Conservation (phyloP, 2,888 invertebrate species). For the Dicyrtomina minuta region DNA sequence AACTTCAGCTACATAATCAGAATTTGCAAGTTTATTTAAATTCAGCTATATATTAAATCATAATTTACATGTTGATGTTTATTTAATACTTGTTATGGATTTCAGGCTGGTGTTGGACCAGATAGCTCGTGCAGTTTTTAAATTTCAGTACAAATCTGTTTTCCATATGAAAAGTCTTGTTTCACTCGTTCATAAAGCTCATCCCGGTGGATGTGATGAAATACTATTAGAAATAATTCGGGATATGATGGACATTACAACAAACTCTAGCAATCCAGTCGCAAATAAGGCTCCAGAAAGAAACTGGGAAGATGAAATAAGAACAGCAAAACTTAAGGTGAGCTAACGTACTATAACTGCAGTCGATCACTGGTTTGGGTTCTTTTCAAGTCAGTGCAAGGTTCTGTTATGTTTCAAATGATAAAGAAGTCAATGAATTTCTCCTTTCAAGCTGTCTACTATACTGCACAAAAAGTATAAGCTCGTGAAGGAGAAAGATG, state of each 20-base stretch:
- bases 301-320: conserved; percentile 26
- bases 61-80: neutral
- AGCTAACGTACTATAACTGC: neutral
- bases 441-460: conserved; percentile 6
- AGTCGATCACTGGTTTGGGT: neutral
- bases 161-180: conserved; percentile 25
- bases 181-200: conserved; percentile 26
- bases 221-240: conserved; percentile 29
- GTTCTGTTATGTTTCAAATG: neutral
- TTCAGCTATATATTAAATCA: no score
- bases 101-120: conserved; percentile 29
- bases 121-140: conserved; percentile 25
- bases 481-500: conserved; percentile 21
- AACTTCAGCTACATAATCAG: neutral
- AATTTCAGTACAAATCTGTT: conserved; percentile 17
- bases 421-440: no score
- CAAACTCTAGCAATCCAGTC: neutral
- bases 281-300: conserved; percentile 1
- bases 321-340: conserved; percentile 22
- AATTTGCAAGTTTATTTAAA: no score
- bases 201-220: conserved; percentile 33
- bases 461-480: conserved; percentile 22
- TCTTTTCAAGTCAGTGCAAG: neutral
- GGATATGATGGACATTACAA: conserved; percentile 22
- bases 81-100: neutral